A percentile compares a stretch with the other conserved stretches of the same genome.
Evolutionary conservation across 2,113 vertebrate species (phyloP).

Genomic region (Campylomormyrus numenius): DNA sequence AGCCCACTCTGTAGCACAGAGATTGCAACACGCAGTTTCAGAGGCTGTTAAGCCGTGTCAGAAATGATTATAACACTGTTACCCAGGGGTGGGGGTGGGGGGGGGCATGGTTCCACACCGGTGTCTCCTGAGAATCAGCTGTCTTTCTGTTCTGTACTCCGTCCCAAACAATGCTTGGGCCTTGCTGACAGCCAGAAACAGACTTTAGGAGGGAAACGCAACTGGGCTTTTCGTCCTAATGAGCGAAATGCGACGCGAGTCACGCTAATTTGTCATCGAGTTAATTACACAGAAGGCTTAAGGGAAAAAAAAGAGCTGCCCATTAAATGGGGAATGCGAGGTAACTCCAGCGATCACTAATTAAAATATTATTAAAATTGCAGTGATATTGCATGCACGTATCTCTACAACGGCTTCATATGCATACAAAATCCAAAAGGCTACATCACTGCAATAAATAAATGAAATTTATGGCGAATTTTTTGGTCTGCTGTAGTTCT

Average conservation of each 20-base stretch:
- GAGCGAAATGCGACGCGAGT: constrained; percentile 16
- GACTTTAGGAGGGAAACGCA: constrained; percentile 22
- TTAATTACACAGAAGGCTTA: constrained; percentile 5
- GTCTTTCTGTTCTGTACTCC: not conserved
- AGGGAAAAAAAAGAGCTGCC: not conserved
- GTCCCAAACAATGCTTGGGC: not conserved
- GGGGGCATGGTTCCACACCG: not conserved
- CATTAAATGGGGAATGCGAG: not conserved
- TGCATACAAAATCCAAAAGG: not conserved
- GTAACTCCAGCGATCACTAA: not conserved
- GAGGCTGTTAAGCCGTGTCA: not conserved
- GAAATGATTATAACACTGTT: not conserved
- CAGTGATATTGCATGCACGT: not conserved
- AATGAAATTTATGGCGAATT: not conserved
- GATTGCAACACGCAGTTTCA: not conserved
- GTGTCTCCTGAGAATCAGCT: not conserved
- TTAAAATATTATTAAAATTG: not conserved
- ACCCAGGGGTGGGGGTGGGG: not conserved
- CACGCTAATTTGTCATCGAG: not conserved
- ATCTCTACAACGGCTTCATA: not conserved
- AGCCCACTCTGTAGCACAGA: not conserved
- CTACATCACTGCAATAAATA: not conserved
- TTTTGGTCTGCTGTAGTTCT: not conserved
- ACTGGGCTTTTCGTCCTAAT: constrained; percentile 39
- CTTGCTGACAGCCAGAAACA: constrained; percentile 20